Evolutionary conservation across 1,140 invertebrate genomes (phyloP).

Genomic region (Triops cancriformis): DNA sequence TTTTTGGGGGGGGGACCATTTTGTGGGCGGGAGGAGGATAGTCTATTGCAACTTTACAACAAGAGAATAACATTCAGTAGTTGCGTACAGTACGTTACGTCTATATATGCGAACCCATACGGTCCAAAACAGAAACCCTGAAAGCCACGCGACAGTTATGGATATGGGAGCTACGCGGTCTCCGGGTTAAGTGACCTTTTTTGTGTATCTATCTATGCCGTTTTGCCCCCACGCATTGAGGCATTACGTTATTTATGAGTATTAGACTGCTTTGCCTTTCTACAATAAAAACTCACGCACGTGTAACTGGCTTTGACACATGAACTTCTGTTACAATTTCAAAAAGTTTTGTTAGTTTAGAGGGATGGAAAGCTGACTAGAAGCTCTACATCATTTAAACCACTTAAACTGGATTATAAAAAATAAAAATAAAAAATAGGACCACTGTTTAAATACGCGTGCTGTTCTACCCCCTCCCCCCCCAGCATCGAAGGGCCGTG

Average conservation of each 20-base stretch:
- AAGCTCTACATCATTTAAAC: too few species aligned
- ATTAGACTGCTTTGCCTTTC: neutral
- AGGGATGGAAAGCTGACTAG: too few species aligned
- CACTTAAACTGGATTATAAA: too few species aligned
- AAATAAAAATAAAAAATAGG: too few species aligned
- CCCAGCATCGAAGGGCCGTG: too few species aligned
- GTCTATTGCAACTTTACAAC: neutral
- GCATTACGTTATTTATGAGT: neutral
- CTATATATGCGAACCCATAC: neutral
- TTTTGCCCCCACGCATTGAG: neutral
- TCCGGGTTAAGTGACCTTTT: neutral
- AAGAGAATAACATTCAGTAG: neutral
- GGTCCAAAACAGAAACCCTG: neutral
- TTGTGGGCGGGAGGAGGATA: neutral
- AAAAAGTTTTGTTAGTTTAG: too few species aligned
- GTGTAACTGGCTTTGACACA: neutral
- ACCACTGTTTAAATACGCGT: too few species aligned
- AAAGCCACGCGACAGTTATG: slow-evolving; percentile 12
- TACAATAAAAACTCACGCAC: neutral
- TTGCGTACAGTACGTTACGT: neutral
- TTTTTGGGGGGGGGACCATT: neutral
- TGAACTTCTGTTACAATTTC: too few species aligned
- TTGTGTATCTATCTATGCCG: neutral
- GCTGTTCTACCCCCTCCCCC: too few species aligned
- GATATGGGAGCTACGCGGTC: slow-evolving; percentile 5